These are phyloP conservation scores for Amazona guildingii DNA, from an alignment of 2,113 vertebrate genomes.

Conservation along the genomic window DNA sequence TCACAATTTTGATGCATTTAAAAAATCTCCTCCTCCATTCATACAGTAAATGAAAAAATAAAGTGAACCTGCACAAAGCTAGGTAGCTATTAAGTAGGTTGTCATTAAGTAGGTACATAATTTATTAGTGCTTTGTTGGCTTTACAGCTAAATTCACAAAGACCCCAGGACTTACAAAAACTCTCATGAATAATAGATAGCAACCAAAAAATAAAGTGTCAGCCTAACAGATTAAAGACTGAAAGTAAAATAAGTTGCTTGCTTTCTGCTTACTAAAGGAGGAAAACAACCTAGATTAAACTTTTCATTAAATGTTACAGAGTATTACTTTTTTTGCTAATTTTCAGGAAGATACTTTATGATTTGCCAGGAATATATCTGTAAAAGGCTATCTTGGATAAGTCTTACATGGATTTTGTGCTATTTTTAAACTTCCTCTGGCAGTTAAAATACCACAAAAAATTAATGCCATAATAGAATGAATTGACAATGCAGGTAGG, in stretches of 20 bases:
- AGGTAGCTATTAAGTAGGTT: neutral
- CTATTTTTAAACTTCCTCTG: neutral
- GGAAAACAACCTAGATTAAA: neutral
- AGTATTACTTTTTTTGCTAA: neutral
- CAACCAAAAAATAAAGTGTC: neutral
- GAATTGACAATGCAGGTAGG: neutral
- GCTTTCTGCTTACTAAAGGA: neutral
- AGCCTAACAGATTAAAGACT: neutral
- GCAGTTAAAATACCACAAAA: neutral
- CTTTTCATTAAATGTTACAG: neutral
- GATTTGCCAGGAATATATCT: neutral
- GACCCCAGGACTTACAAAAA: neutral
- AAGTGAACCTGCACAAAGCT: neutral
- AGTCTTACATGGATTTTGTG: rapidly evolving
- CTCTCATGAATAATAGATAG: constrained; percentile 13
- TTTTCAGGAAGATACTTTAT: neutral
- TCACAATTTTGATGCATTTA: neutral
- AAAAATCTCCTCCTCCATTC: neutral
- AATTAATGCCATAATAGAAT: neutral
- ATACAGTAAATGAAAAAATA: neutral
- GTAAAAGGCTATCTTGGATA: neutral
- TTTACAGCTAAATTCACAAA: neutral
- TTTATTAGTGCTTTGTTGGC: neutral
- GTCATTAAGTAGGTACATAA: neutral
- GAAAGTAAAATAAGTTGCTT: neutral